Percentiles rank a stretch among this genome's conserved stretches.
Evolutionary conservation across 53 echinoderm and acorn worm species (phyloP).

Genomic region (Temnopleurus reevesii): DNA sequence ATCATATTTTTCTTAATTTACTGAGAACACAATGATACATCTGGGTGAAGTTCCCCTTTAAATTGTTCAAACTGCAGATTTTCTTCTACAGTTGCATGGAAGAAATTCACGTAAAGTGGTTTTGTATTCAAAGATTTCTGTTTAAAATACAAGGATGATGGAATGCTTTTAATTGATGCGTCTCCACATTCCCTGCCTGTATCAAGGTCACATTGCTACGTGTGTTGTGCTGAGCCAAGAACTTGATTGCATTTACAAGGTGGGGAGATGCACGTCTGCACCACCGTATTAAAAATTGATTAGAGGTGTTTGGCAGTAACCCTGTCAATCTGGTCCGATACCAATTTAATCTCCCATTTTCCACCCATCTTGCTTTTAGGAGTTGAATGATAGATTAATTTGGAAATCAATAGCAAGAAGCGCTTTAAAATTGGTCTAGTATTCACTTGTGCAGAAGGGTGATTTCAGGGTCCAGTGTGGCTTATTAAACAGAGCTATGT

Average conservation of each 20-base stretch:
- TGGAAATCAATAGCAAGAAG: conserved; percentile 2
- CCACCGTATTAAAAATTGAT: conserved; percentile 28
- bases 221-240: neutral
- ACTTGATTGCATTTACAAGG: conserved; percentile 3
- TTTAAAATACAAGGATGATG: neutral
- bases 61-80: too few relatives aligned
- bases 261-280: conserved; percentile 2
- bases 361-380: conserved; percentile 6
- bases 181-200: neutral
- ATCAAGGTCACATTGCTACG: conserved; percentile 26
- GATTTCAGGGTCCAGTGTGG: neutral
- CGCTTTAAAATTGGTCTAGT: neutral
- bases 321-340: conserved; percentile 24
- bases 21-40: too few relatives aligned
- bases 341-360: conserved; percentile 31
- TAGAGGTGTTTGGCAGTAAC: conserved; percentile 32
- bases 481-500: too few relatives aligned
- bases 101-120: neutral
- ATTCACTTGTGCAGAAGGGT: neutral
- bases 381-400: conserved; percentile 26
- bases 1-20: neutral
- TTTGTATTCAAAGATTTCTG: neutral
- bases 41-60: too few relatives aligned
- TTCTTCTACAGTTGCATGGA: too few relatives aligned
- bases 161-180: neutral